Evolutionary conservation across 2,888 invertebrate genomes (phyloP), one percentile per base, ranked within the genome.

Genomic region (Dyspetes luteomarginatus): DNA sequence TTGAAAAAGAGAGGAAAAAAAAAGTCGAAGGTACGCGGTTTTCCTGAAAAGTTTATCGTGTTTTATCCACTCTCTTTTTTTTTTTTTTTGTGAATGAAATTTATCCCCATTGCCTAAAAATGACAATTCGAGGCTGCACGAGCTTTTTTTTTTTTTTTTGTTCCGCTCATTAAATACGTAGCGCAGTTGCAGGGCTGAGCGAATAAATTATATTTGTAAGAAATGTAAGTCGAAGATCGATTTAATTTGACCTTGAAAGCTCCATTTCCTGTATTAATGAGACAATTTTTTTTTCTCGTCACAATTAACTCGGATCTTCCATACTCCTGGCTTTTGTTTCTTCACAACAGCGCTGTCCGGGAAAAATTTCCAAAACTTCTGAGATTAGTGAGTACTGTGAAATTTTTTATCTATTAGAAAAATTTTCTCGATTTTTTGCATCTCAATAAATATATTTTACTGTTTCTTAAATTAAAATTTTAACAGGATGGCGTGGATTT

Each of bases 341-440:
- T 93, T 94, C 91, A 94, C 95, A 95, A 93, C 96, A 98, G 98
- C 93, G 97, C 97, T 92, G 95, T 98, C 90, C 95, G 97, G 93
- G 97, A 96, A 92, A 94, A 95, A 91, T 98, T 98, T 88, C 97
- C 98, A 67, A 97, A 97, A 93, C 94, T 98, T 86, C 87, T 94
- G 62, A 96, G 95, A 93, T 92, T 98, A 96, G 98, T 98, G 93
- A 96, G 97, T 94, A 36, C 48, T 17, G n/a, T n/a, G n/a, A n/a
- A n/a, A n/a, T n/a, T n/a, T n/a, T n/a, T n/a, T n/a, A n/a, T n/a
- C n/a, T n/a, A n/a, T n/a, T n/a, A n/a, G n/a, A n/a, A 19, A n/a
- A 45, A 24, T 17, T 71, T 68, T 3, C 12, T 79, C 9, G 5
- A n/a, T 73, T 73, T 65, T 56, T 55, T 24, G 19, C 28, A 58